Conservation (phyloP, 2,888 invertebrate species). For the Trissoscelio sp. region DNA sequence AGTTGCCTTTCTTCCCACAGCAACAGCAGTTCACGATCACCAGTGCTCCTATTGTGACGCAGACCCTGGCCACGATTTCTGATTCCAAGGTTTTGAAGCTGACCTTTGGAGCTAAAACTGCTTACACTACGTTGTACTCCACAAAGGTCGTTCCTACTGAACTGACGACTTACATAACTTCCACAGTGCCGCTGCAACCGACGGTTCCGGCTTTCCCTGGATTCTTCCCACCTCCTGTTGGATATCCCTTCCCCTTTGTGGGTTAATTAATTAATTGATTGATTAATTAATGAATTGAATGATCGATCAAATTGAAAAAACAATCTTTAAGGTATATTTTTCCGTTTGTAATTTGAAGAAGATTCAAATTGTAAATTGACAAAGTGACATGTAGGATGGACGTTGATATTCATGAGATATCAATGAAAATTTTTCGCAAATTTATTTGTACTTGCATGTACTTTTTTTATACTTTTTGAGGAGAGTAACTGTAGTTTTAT, state of each 20-base stretch:
- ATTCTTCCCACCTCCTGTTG: slow-evolving; percentile 88
- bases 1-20: slow-evolving; percentile 85
- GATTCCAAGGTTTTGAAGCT: slow-evolving; percentile 92
- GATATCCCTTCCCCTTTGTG: slow-evolving; percentile 90
- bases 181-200: slow-evolving; percentile 90
- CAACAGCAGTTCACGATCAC: slow-evolving; percentile 89
- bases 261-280: slow-evolving; percentile 84
- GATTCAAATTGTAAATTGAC: slow-evolving; percentile 13
- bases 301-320: neutral
- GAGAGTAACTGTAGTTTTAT: slow-evolving; percentile 21
- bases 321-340: neutral
- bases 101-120: slow-evolving; percentile 95
- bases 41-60: slow-evolving; percentile 91
- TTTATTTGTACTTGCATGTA: slow-evolving; percentile 21
- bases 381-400: slow-evolving; percentile 10
- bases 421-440: neutral
- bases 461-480: slow-evolving; percentile 7
- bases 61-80: slow-evolving; percentile 91
- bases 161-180: slow-evolving; percentile 92
- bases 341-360: slow-evolving; percentile 13
- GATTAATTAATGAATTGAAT: too few species aligned
- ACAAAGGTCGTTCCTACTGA: slow-evolving; percentile 93
- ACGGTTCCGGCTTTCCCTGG: slow-evolving; percentile 89
- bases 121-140: slow-evolving; percentile 93
- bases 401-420: neutral